Evolutionary conservation across 2,888 invertebrate species (phyloP), one percentile per base, ranked within the genome.

Genomic region (Scrobipalpa atriplicella): DNA sequence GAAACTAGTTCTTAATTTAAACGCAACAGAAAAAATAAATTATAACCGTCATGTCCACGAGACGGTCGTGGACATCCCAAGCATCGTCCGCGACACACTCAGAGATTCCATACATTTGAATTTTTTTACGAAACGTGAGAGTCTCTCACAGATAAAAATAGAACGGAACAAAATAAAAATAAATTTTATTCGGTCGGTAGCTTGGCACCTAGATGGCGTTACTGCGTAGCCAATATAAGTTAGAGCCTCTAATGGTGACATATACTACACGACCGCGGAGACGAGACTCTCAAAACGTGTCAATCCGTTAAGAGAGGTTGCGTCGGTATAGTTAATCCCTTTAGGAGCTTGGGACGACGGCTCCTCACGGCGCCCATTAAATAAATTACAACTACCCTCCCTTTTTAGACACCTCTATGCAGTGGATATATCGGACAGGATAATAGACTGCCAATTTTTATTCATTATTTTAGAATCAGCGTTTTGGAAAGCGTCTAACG

Each of bases 351-450:
- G 1, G 52, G 16, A 65, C 64, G 56, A 64, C 69, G 64, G 68
- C 70, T 66, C 75, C 13, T 29, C 29, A 60, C 68, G 70, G 51
- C 52, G 71, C 52, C 68, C 76, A 70, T 75, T 75, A 73, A 74
- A 76, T 72, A 74, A 73, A 76, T 76, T 75, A 70, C 71, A 64
- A 70, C 73, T 72, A 67, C 69, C 66, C 72, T 56, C 71, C 72
- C 74, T 69, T 69, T 13, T 62, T 54, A 38, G 10, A 13, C n/a
- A 58, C 36, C 7, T 3, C 58, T 6, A 10, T 3, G 36, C 13
- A 13, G 10, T 10, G 29, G 36, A 58, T 29, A 29, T 2, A 29
- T 29, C 29, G 2, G 58, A 58, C 7, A 13, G 29, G 58, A 1
- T 13, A 43, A 13, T 43, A 43, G 43, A 43, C 3, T 43, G 11